These are phyloP conservation scores for Agrypnus murinus DNA, from an alignment of 2,888 invertebrate genomes.

Conservation along the genomic window DNA sequence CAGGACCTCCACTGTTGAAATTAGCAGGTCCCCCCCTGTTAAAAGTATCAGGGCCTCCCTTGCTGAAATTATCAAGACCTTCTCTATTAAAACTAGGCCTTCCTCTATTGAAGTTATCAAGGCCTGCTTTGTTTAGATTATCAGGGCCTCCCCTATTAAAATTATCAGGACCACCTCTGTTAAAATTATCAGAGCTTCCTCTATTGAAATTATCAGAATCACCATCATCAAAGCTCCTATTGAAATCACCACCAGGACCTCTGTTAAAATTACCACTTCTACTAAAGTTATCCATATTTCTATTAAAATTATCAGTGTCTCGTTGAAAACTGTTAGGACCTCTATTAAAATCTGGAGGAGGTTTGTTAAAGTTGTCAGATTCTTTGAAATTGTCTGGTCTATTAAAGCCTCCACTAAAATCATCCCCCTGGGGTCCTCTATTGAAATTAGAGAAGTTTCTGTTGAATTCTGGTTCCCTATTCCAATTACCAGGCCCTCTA, in stretches of 20 bases:
- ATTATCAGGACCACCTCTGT: constrained; percentile 7
- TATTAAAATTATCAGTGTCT: constrained; percentile 14
- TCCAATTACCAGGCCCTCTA: constrained; percentile 26
- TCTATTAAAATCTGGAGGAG: constrained; percentile 12
- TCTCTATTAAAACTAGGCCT: no score
- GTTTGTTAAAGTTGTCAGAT: constrained; percentile 21
- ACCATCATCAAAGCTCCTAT: no score
- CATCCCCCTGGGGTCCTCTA: constrained; percentile 24
- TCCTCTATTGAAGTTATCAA: constrained; percentile 33
- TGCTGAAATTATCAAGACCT: constrained; percentile 23
- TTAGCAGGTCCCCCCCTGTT: constrained; percentile 31
- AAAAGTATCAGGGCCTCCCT: constrained; percentile 35
- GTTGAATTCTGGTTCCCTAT: constrained; percentile 29
- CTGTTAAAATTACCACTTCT: constrained; percentile 35
- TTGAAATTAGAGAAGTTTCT: constrained; percentile 37
- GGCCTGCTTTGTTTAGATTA: constrained; percentile 4
- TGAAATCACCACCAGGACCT: constrained; percentile 31
- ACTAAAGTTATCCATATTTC: constrained; percentile 30
- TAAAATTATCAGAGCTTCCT: constrained; percentile 7
- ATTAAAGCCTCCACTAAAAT: background rate
- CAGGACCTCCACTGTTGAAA: constrained; percentile 28
- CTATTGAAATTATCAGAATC: no score
- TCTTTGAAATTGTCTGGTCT: background rate
- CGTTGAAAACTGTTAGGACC: constrained; percentile 21
- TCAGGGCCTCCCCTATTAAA: no score